A percentile compares a stretch with the other conserved stretches of the same genome.
These are phyloP conservation scores for Drosophila parabipectinata DNA, from an alignment of 1,140 invertebrate genomes.

Conservation along the genomic window DNA sequence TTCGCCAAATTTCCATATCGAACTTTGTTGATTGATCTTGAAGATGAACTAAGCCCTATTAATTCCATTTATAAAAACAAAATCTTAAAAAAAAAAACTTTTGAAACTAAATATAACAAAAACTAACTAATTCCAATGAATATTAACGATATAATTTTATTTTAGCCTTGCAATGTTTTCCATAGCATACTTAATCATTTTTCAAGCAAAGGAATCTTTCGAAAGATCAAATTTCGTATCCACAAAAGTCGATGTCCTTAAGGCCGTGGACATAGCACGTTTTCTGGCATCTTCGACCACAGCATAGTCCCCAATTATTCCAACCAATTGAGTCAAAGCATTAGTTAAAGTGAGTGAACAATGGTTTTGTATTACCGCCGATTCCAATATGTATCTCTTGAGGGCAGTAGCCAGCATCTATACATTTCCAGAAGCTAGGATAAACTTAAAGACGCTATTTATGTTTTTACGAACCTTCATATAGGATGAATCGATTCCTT, in stretches of 20 bases:
- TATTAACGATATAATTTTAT: constrained; percentile 6
- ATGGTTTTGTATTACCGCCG: constrained; percentile 23
- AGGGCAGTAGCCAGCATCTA: constrained; percentile 32
- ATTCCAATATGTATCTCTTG: constrained; percentile 30
- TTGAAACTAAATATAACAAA: constrained; percentile 1
- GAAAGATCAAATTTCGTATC: background rate
- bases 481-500: constrained; percentile 15
- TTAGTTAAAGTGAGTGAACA: constrained; percentile 22
- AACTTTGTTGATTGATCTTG: background rate
- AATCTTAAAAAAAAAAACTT: constrained; percentile 3
- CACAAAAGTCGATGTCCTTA: background rate
- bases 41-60: background rate
- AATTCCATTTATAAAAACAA: background rate
- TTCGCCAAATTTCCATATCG: background rate
- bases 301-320: constrained; percentile 38
- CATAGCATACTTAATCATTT: constrained; percentile 12
- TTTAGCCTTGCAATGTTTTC: background rate
- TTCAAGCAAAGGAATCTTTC: background rate
- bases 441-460: background rate
- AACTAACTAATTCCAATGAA: background rate
- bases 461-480: constrained; percentile 18
- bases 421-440: background rate
- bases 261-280: constrained; percentile 22
- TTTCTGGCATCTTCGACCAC: constrained; percentile 28
- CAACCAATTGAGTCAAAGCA: constrained; percentile 10